Base-by-base conservation (phyloP, 2,113 vertebrate species). In the Carassius auratus region DNA sequence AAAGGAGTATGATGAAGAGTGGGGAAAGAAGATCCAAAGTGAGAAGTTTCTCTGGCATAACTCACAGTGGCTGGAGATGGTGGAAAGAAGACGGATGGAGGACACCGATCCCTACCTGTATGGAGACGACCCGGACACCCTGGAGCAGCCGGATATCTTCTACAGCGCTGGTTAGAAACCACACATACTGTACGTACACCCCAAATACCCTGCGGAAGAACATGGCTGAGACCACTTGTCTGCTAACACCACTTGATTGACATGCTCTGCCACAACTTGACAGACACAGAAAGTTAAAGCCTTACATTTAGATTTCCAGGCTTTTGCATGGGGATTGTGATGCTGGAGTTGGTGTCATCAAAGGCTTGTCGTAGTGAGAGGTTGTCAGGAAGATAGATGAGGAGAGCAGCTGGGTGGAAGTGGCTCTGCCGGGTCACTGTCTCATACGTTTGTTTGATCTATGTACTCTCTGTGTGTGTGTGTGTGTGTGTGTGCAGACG, bases 51-150 rank as follows among this genome's bases (percentile, higher is more conserved):
- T 96, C 68, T 97, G 96, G 96, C 96, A 97, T 92, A 98, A 98
- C 90, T 96, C 96, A 14, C 97, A 98, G 92, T 98, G 97, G 97
- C 87, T 98, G 86, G 97, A 99, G 91, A 98, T 98, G 97, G 97
- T 97, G 66, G 96, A 97, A 92, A 97, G 94, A 87, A 94, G 95
- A 8, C 95, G 96, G 90, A 91, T 96, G 95, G 97, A 97, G 17
- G 95, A 99, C 48, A 95, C 92, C 0, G 96, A 97, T 52, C 94
- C 96, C 81, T 95, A 93, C 42, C 87, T 96, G 23, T 97, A 96
- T 8, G 95, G 94, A 0, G 97, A 96, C 5, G 94, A 95, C 3
- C 93, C 95, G 0, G 96, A 97, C 75, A 93, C 97, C 86, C 94
- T 98, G 33, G 96, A 97, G 86, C 94, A 96, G 86, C 95, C 96